Evolutionary conservation across 2,888 invertebrate genomes (phyloP).

Genomic region (Sthenelais limicola): DNA sequence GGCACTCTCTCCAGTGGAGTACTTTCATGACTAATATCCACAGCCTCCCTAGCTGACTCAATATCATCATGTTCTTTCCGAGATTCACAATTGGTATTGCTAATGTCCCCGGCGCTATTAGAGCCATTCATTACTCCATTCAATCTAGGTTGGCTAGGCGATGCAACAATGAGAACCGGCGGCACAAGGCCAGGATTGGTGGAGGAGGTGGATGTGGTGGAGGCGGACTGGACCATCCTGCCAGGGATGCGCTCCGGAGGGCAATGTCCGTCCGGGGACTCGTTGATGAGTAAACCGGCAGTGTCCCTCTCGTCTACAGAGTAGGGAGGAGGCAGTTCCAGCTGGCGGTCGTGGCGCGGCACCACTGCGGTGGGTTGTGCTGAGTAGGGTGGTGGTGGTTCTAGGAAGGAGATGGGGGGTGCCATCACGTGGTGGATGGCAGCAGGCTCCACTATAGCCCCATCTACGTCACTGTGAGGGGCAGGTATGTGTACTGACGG

Average conservation of each 20-base stretch:
- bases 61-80: not conserved
- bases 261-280: constrained; percentile 29
- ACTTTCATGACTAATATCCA: constrained; percentile 25
- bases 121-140: no score
- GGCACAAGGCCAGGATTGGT: no score
- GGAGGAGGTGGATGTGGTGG: not conserved
- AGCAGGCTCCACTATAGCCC: constrained; percentile 30
- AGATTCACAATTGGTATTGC: no score
- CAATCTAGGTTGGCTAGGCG: no score
- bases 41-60: constrained; percentile 22
- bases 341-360: not conserved
- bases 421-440: constrained; percentile 23
- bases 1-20: no score
- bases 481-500: constrained; percentile 18
- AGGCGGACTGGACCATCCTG: constrained; percentile 1
- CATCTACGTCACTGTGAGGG: constrained; percentile 35
- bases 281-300: constrained; percentile 25
- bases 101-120: no score
- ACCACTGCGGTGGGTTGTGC: not conserved
- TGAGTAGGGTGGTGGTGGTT: constrained; percentile 36
- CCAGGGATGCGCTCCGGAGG: constrained; percentile 11
- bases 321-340: constrained; percentile 33
- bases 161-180: no score
- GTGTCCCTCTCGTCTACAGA: constrained; percentile 29
- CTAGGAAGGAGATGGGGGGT: constrained; percentile 28